These are phyloP conservation scores for Gymnobelideus leadbeateri DNA, from an alignment of 2,113 vertebrate species.

Conservation along the genomic window DNA sequence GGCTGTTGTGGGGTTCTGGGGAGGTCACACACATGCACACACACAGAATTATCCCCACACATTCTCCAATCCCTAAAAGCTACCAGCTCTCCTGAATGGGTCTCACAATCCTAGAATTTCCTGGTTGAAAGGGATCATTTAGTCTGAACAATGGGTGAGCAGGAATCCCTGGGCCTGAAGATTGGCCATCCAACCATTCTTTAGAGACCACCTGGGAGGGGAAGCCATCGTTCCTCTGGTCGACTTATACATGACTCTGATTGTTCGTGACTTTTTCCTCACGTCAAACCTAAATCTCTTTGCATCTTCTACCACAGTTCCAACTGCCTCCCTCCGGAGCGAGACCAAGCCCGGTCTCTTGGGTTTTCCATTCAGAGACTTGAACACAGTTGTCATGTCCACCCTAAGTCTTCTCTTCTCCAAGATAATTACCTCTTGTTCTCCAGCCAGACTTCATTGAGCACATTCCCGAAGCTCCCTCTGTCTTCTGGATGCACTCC, in stretches of 20 bases:
- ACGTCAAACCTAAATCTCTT: background rate
- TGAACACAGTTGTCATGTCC: background rate
- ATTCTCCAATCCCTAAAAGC: background rate
- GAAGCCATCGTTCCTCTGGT: background rate
- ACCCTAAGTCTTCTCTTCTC: background rate
- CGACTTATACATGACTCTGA: background rate
- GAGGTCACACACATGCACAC: background rate
- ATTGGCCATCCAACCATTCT: background rate
- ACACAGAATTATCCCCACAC: background rate
- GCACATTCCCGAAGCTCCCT: background rate
- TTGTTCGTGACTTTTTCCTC: background rate
- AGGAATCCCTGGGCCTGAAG: background rate
- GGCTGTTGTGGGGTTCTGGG: background rate
- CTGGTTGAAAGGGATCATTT: background rate
- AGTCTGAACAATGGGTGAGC: background rate
- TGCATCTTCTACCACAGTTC: background rate
- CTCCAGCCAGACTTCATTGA: background rate
- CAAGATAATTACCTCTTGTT: background rate
- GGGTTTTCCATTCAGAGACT: background rate
- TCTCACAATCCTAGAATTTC: background rate
- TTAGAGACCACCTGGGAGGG: background rate
- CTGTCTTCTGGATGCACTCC: background rate
- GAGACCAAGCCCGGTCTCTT: background rate
- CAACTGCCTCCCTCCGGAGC: background rate
- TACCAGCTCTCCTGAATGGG: background rate